Base-by-base conservation (phyloP, 1,140 invertebrate species). In the Heliconius congener region DNA sequence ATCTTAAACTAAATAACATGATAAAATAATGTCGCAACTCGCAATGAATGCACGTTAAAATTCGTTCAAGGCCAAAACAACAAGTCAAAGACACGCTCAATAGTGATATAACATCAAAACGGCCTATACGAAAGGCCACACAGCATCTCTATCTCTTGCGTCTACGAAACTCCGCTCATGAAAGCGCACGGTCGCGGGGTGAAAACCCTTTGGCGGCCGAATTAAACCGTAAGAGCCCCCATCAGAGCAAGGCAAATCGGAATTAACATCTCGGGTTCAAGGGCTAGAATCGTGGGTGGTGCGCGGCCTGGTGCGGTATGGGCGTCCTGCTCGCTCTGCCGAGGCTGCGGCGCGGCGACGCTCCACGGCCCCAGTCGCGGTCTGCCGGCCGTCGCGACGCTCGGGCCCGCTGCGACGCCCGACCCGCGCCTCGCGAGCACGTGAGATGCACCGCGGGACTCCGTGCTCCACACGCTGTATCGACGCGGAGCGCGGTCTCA, bases 301-400 rank as follows among this genome's bases (percentile, higher is more conserved):
- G 85, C 78, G 83, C 77, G 77, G 77, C 78, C 79, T 78, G 81
- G 77, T 83, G 81, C 79, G 81, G 85, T 92, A 91, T 91, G 84
- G 87, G 86, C 87, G 91, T 94, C 92, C 90, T 85, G 92, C 91
- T 94, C 92, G 86, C 89, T 86, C 92, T 84, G 87, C 86, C 87
- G 88, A 91, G 91, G 88, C 87, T 91, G 89, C 87, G 87, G 85
- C 89, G 91, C 91, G 87, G 87, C 84, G 88, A 81, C 89, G 88
- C 88, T 82, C 73, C 66, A 82, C 82, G 81, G 83, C 82, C 91
- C 89, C 91, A 94, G 92, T 94, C 92, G 92, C 92, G 92, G 90
- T 94, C 89, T 86, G 91, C 89, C 92, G 91, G 91, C 91, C 91
- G 91, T 89, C 91, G 91, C 91, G 92, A 92, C 91, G 91, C 90